Evolutionary conservation across 2,888 invertebrate genomes (phyloP).

Genomic region (Nasonia oneida): DNA sequence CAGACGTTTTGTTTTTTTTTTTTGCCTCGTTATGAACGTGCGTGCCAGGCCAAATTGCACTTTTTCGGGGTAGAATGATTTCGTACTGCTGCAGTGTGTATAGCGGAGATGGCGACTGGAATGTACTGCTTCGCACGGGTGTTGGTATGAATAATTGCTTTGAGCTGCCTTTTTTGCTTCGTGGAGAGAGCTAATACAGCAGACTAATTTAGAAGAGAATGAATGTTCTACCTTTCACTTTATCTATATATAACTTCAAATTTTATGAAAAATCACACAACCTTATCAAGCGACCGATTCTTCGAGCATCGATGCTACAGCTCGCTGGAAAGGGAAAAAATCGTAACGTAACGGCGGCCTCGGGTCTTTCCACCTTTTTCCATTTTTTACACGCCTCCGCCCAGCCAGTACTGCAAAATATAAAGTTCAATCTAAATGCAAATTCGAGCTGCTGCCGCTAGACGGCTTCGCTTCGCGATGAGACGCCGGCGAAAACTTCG

Average conservation of each 20-base stretch:
- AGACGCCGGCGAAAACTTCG: background rate
- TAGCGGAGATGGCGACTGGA: background rate
- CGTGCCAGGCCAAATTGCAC: background rate
- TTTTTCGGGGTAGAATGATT: background rate
- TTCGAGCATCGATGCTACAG: background rate
- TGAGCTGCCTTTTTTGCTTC: too few relatives aligned
- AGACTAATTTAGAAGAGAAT: too few relatives aligned
- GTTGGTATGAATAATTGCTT: background rate
- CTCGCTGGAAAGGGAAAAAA: background rate
- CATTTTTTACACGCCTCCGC: background rate
- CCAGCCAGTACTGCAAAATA: background rate
- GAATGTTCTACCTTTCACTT: too few relatives aligned
- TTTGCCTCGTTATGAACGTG: background rate
- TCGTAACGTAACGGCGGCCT: too few relatives aligned
- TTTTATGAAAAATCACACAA: too few relatives aligned
- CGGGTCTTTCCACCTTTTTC: background rate
- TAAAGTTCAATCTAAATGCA: slow-evolving; percentile 28
- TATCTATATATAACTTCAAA: too few relatives aligned
- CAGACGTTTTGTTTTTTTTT: background rate
- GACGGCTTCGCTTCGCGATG: background rate
- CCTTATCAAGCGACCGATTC: background rate
- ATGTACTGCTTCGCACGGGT: background rate
- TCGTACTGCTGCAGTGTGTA: background rate
- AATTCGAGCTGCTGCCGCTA: background rate
- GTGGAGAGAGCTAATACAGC: too few relatives aligned